Conservation (phyloP, 2,888 invertebrate species). For the Patella pellucida region DNA sequence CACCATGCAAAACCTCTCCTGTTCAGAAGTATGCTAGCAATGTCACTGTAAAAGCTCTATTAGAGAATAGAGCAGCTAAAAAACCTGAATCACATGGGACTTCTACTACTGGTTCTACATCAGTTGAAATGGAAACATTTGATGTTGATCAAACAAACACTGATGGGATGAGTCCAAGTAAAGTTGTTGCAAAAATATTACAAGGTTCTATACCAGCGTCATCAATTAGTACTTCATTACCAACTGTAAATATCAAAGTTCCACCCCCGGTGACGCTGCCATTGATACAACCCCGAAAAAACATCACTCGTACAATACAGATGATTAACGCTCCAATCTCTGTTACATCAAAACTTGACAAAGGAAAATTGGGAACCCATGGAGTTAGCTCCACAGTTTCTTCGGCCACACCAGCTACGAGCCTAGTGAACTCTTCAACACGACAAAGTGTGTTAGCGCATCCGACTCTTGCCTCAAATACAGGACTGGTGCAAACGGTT, state of each 20-base stretch:
- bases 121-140: background rate
- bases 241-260: constrained; percentile 64
- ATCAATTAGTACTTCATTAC: constrained; percentile 57
- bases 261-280: constrained; percentile 59
- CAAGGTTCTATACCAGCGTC: constrained; percentile 48
- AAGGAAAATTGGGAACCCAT: constrained; percentile 32
- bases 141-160: background rate
- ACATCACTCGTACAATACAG: constrained; percentile 62
- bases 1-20: constrained; percentile 17
- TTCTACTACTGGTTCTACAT: background rate
- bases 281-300: constrained; percentile 52
- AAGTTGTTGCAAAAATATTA: constrained; percentile 4
- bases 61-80: constrained; percentile 53
- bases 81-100: constrained; percentile 29
- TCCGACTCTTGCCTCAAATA: constrained; percentile 9
- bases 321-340: constrained; percentile 66
- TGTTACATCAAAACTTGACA: constrained; percentile 40
- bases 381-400: constrained; percentile 3
- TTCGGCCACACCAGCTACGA: constrained; percentile 8
- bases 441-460: constrained; percentile 6
- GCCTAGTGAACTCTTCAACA: constrained; percentile 15
- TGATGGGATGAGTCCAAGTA: background rate
- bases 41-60: constrained; percentile 64
- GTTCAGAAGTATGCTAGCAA: constrained; percentile 58
- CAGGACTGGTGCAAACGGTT: constrained; percentile 13